phyloP scores from a whole-genome alignment of 2,888 invertebrate genomes.

The Sepioteuthis lessoniana region DNA sequence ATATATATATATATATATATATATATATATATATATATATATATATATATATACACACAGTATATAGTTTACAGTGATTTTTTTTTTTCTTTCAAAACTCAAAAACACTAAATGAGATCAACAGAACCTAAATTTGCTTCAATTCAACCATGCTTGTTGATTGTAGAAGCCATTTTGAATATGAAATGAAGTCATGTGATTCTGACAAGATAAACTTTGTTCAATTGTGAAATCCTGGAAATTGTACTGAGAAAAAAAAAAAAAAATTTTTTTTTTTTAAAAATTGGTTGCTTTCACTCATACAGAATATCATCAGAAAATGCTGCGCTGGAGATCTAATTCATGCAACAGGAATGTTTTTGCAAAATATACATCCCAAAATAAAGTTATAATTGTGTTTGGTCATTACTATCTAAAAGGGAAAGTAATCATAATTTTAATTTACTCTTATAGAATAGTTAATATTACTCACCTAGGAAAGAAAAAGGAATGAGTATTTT shows the following conservation, averaged over 20 bases:
- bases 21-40: not conserved
- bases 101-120: not conserved
- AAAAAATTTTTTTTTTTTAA: not conserved
- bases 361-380: not conserved
- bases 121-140: not conserved
- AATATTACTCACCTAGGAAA: not conserved
- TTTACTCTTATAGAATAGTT: not conserved
- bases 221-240: not conserved
- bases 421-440: not conserved
- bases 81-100: not conserved
- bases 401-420: too few species aligned
- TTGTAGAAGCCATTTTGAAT: not conserved
- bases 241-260: not conserved
- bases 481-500: too few species aligned
- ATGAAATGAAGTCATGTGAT: conserved; percentile 33
- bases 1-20: too few species aligned
- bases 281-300: not conserved
- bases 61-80: too few species aligned
- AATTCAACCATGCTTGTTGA: conserved; percentile 4
- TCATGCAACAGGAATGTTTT: not conserved
- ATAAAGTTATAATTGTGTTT: not conserved
- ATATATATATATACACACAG: not conserved
- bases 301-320: not conserved
- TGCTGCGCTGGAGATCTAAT: not conserved
- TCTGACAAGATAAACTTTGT: not conserved